These are phyloP conservation scores for Daboia siamensis DNA, from an alignment of 2,113 vertebrate species.

Conservation along the genomic window DNA sequence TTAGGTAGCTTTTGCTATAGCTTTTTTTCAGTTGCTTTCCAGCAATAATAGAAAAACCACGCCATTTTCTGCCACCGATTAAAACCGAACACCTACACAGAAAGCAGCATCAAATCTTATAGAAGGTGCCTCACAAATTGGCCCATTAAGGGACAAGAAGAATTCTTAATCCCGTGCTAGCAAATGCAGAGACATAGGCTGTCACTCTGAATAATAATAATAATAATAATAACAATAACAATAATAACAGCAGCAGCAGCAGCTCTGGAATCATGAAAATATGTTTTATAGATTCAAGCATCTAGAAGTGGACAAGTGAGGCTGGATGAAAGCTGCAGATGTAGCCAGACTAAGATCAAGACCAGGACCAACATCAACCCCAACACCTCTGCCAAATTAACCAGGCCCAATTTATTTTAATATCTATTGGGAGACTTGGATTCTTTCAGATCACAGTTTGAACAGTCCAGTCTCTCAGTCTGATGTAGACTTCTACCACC, in stretches of 20 bases:
- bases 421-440: neutral
- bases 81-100: slow-evolving; percentile 34
- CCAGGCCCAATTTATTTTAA: neutral
- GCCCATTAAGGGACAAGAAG: neutral
- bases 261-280: neutral
- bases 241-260: no score
- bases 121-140: slow-evolving; percentile 19
- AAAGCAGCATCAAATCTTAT: slow-evolving; percentile 22
- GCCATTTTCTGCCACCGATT: slow-evolving; percentile 36
- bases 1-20: slow-evolving; percentile 56
- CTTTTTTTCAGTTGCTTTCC: slow-evolving; percentile 58
- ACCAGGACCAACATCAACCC: neutral
- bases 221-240: no score
- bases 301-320: neutral
- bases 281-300: neutral
- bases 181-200: neutral
- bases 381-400: neutral
- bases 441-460: neutral
- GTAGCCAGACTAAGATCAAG: neutral
- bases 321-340: neutral
- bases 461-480: neutral
- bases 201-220: neutral
- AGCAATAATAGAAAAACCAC: slow-evolving; percentile 44
- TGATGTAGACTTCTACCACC: neutral
- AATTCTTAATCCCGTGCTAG: neutral